Evolutionary conservation across 2,888 invertebrate species (phyloP), one percentile per base, ranked within the genome.

Genomic region (Urechis unicinctus): DNA sequence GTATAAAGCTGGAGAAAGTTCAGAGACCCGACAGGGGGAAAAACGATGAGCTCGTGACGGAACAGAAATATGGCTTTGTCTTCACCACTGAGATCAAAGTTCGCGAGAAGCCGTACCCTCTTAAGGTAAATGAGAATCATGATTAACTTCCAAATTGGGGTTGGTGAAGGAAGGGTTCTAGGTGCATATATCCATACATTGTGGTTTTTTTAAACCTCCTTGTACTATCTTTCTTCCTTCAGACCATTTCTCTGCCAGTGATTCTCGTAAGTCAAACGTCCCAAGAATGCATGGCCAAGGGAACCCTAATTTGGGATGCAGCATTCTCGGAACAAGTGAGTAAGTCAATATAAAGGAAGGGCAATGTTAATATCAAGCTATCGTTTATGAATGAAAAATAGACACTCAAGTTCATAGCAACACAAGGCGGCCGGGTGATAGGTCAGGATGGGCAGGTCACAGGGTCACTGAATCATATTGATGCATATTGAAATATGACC

Each of bases 281-380:
- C 2, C 62, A 63, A 50, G 59, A 62, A 22, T 57, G 62, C 25
- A 47, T 53, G 44, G 62, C 62, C 17, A 59, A 57, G 31, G 62
- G 58, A 9, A 59, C 58, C 1, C 50, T 63, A 1, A 50, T 63
- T 25, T 63, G 62, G 62, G 59, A 63, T 31, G 61, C 62, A 3
- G 62, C 61, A 13, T 62, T 61, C 45, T 57, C 59, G n/a, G 45
- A 58, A 13, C 47, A 21, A 45, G 57, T 51, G 31, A 47, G 46
- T 43, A 22, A 42, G 41, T 26, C 36, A 28, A 29, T 45, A 36
- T 43, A 6, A 56, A 50, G 25, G 31, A 17, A 26, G 30, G 21
- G n/a, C n/a, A n/a, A n/a, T n/a, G n/a, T n/a, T n/a, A n/a, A n/a
- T n/a, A n/a, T n/a, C n/a, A n/a, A n/a, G n/a, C n/a, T n/a, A n/a